These are phyloP conservation scores for Ginglymostoma cirratum DNA, from an alignment of 2,113 vertebrate genomes.

Conservation along the genomic window DNA sequence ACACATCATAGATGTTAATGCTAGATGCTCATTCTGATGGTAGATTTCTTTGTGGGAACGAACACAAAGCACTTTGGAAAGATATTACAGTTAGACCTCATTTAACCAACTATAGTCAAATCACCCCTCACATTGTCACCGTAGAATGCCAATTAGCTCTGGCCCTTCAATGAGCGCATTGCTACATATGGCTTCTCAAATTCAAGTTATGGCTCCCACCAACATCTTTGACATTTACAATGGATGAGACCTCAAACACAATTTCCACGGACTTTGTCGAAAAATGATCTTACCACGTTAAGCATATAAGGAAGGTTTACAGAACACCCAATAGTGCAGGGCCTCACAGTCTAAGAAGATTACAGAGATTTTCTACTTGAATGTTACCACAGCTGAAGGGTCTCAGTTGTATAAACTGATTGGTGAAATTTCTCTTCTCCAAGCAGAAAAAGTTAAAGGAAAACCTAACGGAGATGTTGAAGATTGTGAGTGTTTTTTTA, in stretches of 20 bases:
- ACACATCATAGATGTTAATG: neutral
- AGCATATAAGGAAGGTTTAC: neutral
- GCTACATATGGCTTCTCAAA: neutral
- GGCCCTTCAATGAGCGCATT: neutral
- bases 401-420: neutral
- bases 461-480: neutral
- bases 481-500: neutral
- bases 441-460: neutral
- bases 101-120: neutral
- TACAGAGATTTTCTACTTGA: neutral
- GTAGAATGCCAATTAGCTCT: neutral
- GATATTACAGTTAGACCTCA: neutral
- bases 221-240: neutral
- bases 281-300: neutral
- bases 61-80: neutral
- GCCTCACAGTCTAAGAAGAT: neutral
- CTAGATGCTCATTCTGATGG: neutral
- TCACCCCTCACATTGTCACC: neutral
- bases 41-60: neutral
- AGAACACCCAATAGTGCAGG: neutral
- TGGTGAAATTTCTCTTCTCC: neutral
- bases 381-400: neutral
- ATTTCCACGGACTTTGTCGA: too few species aligned
- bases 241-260: neutral
- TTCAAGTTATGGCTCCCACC: neutral